phyloP scores from a whole-genome alignment of 2,797 vertebrate genomes.

The Lepidocolaptes lacrymiger region DNA sequence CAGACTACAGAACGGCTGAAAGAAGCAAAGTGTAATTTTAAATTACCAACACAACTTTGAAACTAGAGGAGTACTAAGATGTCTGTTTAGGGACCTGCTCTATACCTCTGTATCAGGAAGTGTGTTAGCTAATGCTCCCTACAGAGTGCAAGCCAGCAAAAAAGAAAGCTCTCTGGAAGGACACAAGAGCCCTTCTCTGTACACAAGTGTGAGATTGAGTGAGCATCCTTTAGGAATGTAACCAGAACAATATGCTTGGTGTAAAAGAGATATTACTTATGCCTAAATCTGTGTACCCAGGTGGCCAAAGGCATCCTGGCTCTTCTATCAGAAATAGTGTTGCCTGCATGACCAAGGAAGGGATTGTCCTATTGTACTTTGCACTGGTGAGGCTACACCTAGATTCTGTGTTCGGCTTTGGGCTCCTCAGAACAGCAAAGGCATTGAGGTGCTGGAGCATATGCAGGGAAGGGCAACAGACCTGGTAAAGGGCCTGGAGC shows the following conservation, averaged over 20 bases:
- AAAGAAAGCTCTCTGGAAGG: neutral
- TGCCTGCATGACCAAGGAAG: neutral
- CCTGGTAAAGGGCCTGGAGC: neutral
- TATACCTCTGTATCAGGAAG: neutral
- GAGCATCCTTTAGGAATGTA: neutral
- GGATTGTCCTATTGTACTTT: neutral
- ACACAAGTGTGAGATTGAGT: neutral
- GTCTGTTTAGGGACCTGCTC: neutral
- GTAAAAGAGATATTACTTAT: neutral
- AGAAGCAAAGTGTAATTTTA: neutral
- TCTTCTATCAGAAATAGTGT: neutral
- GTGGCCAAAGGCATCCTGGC: neutral
- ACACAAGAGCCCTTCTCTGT: neutral
- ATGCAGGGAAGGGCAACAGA: rapidly evolving
- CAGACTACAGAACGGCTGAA: constrained; percentile 95
- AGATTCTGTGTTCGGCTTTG: rapidly evolving
- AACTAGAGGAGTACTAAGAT: neutral
- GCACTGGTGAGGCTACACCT: neutral
- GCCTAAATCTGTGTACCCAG: neutral
- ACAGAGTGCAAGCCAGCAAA: neutral
- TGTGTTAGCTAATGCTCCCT: neutral
- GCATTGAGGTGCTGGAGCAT: rapidly evolving
- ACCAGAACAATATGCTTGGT: neutral
- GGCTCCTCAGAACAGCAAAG: neutral
- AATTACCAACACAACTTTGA: neutral